Evolutionary conservation across 2,888 invertebrate genomes (phyloP).

Genomic region (Papilio demoleus): DNA sequence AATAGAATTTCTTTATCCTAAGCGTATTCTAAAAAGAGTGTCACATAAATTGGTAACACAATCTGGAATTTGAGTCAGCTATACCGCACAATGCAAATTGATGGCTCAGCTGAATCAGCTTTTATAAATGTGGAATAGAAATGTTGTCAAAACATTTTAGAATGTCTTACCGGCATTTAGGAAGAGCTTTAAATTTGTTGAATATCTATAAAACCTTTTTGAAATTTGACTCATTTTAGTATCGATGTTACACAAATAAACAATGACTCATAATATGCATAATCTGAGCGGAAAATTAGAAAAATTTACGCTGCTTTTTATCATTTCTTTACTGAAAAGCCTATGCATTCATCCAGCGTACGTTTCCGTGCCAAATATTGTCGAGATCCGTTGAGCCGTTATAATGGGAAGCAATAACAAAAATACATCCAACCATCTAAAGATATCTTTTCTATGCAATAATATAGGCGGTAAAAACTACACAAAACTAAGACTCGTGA

Average conservation of each 20-base stretch:
- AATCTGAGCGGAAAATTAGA: neutral
- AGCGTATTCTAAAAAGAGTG: slow-evolving; percentile 41
- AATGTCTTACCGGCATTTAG: slow-evolving; percentile 7
- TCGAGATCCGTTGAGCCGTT: no score
- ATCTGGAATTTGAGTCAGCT: slow-evolving; percentile 50
- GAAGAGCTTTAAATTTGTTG: neutral
- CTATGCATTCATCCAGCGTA: no score
- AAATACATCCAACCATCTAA: no score
- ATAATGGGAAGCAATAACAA: no score
- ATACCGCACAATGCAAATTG: slow-evolving; percentile 55
- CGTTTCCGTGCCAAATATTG: no score
- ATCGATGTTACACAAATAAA: neutral
- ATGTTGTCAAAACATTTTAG: slow-evolving; percentile 23
- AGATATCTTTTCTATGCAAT: neutral
- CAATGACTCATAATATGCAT: neutral
- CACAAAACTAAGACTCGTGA: no score
- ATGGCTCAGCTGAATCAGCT: slow-evolving; percentile 49
- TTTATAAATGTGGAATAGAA: slow-evolving; percentile 11
- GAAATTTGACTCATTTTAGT: neutral
- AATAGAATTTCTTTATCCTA: slow-evolving; percentile 45
- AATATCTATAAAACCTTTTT: neutral
- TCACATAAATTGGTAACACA: slow-evolving; percentile 55
- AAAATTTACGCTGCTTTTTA: neutral
- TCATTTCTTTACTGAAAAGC: neutral
- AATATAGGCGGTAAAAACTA: no score